These are phyloP conservation scores for Stegastes partitus DNA, from an alignment of 2,113 vertebrate genomes.

Conservation along the genomic window DNA sequence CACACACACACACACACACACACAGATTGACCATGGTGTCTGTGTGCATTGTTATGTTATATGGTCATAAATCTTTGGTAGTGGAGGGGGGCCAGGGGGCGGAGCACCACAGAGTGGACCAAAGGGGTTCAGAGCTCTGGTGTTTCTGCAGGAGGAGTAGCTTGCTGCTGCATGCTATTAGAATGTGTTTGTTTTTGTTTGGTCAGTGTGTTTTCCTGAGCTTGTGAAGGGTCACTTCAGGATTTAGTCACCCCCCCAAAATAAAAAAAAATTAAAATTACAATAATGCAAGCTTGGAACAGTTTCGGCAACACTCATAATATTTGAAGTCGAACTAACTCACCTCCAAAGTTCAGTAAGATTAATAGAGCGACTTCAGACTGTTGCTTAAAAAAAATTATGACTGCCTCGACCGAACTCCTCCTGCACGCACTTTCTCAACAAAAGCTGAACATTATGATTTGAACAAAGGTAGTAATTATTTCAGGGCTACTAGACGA, in stretches of 20 bases:
- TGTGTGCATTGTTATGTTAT: constrained; percentile 84
- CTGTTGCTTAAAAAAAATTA: neutral
- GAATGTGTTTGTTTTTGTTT: constrained; percentile 43
- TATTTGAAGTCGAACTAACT: neutral
- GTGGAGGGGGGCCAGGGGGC: constrained; percentile 61
- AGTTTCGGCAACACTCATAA: constrained; percentile 2
- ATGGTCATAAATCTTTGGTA: constrained; percentile 82
- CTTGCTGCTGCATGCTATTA: constrained; percentile 45
- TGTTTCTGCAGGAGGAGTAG: constrained; percentile 38
- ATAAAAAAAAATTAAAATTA: constrained; percentile 8
- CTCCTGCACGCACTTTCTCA: constrained; percentile 3
- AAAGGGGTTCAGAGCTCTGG: constrained; percentile 55
- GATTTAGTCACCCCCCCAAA: neutral
- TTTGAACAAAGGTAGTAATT: constrained; percentile 48
- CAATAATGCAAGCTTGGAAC: neutral
- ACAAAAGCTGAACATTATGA: constrained; percentile 27
- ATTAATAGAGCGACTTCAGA: neutral
- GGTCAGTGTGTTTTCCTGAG: neutral
- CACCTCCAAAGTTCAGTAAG: neutral
- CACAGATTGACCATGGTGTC: constrained; percentile 75
- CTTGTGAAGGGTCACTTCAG: neutral
- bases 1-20: constrained; percentile 46
- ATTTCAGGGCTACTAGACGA: constrained; percentile 17
- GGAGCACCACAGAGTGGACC: constrained; percentile 62
- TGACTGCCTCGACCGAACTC: neutral